Percentiles rank a stretch among this genome's conserved stretches.
phyloP scores from a whole-genome alignment of 2,113 vertebrate genomes.

The Pseudorhombus dupliciocellatus region DNA sequence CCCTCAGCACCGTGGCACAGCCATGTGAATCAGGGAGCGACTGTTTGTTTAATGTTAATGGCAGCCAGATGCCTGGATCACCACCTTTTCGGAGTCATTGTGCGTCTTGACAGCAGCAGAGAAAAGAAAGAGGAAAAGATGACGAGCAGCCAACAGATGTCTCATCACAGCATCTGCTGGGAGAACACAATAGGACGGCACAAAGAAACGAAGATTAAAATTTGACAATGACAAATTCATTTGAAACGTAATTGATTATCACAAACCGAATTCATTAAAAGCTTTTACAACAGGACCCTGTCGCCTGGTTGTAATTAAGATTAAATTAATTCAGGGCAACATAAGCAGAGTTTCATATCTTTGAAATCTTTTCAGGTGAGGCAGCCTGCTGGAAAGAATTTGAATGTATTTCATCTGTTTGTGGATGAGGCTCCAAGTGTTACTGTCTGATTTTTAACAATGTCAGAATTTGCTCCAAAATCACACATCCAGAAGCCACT shows the following conservation, averaged over 20 bases:
- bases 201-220: constrained; percentile 48
- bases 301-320: constrained; percentile 44
- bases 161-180: constrained; percentile 54
- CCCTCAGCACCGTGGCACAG: constrained; percentile 21
- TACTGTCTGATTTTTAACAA: constrained; percentile 24
- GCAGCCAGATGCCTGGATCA: constrained; percentile 55
- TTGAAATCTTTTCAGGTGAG: constrained; percentile 13
- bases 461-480: constrained; percentile 10
- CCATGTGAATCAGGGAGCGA: constrained; percentile 53
- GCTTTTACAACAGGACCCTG: constrained; percentile 11
- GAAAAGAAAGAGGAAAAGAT: constrained; percentile 32
- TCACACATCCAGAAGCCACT: constrained; percentile 38
- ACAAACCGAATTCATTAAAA: constrained; percentile 51
- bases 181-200: constrained; percentile 52
- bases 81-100: constrained; percentile 59
- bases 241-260: constrained; percentile 60
- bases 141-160: constrained; percentile 57
- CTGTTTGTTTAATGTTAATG: constrained; percentile 65
- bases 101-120: constrained; percentile 46
- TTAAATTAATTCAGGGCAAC: constrained; percentile 29
- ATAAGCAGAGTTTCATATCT: constrained; percentile 26
- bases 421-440: background rate
- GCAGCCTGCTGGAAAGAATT: background rate
- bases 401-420: background rate
- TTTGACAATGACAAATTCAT: constrained; percentile 59